A percentile compares a stretch with the other conserved stretches of the same genome.
Evolutionary conservation across 2,888 invertebrate species (phyloP).

Genomic region (Morpho achilles): DNA sequence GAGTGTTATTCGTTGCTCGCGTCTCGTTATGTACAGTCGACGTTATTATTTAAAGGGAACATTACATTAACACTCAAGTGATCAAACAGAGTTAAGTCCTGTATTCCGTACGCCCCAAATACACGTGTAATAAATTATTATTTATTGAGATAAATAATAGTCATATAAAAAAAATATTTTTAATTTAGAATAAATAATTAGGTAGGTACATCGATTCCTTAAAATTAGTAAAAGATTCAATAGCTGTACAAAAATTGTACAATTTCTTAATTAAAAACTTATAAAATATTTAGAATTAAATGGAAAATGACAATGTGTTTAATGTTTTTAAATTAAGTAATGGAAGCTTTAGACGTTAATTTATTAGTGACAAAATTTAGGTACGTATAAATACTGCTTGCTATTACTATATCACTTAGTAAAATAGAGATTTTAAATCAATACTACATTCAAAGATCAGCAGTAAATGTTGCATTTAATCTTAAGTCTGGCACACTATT

Average conservation of each 20-base stretch:
- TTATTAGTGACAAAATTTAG: slow-evolving; percentile 11
- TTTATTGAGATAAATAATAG: background rate
- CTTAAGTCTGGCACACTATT: slow-evolving; percentile 72
- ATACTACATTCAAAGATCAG: slow-evolving; percentile 37
- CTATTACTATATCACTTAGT: too few species aligned
- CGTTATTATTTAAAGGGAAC: too few species aligned
- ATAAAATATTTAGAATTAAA: background rate
- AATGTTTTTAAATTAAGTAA: too few species aligned
- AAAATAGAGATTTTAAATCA: background rate
- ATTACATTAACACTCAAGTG: too few species aligned
- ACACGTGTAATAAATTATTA: background rate
- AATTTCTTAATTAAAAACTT: slow-evolving; percentile 35
- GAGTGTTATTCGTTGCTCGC: too few species aligned
- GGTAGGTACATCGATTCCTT: slow-evolving; percentile 58
- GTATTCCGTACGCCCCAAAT: too few species aligned
- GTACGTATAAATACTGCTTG: slow-evolving; percentile 24
- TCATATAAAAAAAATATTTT: slow-evolving; percentile 9
- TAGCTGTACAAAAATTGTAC: slow-evolving; percentile 70
- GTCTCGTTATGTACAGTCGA: too few species aligned
- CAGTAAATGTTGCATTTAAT: slow-evolving; percentile 60
- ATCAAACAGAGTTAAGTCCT: too few species aligned
- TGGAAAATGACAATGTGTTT: slow-evolving; percentile 1
- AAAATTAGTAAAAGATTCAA: slow-evolving; percentile 61
- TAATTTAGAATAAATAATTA: slow-evolving; percentile 63
- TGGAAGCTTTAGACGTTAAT: too few species aligned